A percentile compares a stretch with the other conserved stretches of the same genome.
Conservation (phyloP, 2,888 invertebrate species). For the Thera britannica region DNA sequence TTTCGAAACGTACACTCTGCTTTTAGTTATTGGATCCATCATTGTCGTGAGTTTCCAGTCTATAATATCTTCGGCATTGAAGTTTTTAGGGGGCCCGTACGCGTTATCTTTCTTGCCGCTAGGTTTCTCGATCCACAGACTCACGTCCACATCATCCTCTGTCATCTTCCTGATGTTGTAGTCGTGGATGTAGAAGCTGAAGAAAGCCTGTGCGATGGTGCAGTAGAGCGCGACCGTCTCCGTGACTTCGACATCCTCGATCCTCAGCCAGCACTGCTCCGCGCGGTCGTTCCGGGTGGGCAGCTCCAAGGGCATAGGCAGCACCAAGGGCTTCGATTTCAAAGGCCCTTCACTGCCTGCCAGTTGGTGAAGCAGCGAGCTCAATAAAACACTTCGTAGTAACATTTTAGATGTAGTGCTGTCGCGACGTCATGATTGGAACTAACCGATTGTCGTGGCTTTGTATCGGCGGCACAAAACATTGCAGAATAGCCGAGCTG, state of each 20-base stretch:
- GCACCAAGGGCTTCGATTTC: constrained; percentile 56
- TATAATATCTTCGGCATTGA: constrained; percentile 48
- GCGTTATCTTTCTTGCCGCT: constrained; percentile 49
- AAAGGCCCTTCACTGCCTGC: constrained; percentile 39
- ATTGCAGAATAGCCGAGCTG: constrained; percentile 62
- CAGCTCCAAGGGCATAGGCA: constrained; percentile 72
- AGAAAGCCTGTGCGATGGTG: constrained; percentile 64
- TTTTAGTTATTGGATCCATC: constrained; percentile 65
- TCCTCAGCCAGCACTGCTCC: constrained; percentile 74
- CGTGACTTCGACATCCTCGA: constrained; percentile 72
- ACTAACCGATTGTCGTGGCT: constrained; percentile 69
- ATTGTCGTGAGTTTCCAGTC: constrained; percentile 72
- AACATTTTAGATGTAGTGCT: constrained; percentile 79
- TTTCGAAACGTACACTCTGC: constrained; percentile 69
- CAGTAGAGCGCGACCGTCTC: constrained; percentile 70
- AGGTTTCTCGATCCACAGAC: constrained; percentile 69
- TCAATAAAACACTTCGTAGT: constrained; percentile 51
- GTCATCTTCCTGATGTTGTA: constrained; percentile 73
- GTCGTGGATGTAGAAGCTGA: constrained; percentile 66
- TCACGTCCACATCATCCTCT: constrained; percentile 72
- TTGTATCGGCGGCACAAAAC: constrained; percentile 61
- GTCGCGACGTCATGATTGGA: constrained; percentile 70
- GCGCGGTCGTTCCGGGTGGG: constrained; percentile 74
- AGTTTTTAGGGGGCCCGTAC: constrained; percentile 48
- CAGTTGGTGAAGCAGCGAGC: constrained; percentile 43